Evolutionary conservation across 1,140 invertebrate species (phyloP), one percentile per base, ranked within the genome.

Genomic region (Glossosoma conforme): DNA sequence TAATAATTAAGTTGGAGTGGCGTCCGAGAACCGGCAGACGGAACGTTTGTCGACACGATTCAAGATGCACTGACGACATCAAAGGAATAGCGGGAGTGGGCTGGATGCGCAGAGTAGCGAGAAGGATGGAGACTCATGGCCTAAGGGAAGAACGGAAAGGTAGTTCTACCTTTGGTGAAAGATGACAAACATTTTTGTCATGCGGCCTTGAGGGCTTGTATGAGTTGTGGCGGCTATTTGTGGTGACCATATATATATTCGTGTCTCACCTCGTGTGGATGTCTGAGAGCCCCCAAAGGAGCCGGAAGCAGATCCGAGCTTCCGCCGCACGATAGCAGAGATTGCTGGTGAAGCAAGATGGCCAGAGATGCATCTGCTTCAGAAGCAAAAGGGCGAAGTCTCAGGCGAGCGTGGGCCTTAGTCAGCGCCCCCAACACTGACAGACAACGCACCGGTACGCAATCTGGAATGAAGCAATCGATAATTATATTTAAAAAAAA

Each of bases 381-480:
- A 9, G 19, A 13, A 10, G 44, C 53, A 11, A 30, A 19, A 2
- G 20, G 24, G 10, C 46, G 22, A 17, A 49, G 14, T 19, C 18
- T 41, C 5, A 55, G 28, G 15, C 53, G 40, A 2, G 53, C 53
- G 14, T 50, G 40, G 8, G 53, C 45, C 13, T 42, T 48, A 17
- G 53, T 25, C 17, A 55, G 22, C n/a, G 28, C 24, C 6, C 32
- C 40, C 46, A 55, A 35, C 18, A 55, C 41, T 4, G 11, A 15
- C 33, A 55, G 42, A 3, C 25, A 22, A 8, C 36, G 13, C 14
- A 33, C 18, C 17, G 54, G 44, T 32, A 44, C 49, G 10, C 36
- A 30, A 2, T 20, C 47, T 50, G 21, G 28, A 42, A 42, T 42
- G 8, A 37, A n/a, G n/a, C n/a, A n/a, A n/a, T n/a, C n/a, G n/a